phyloP scores from a whole-genome alignment of 2,797 vertebrate genomes.

The Lepidocolaptes lacrymiger region DNA sequence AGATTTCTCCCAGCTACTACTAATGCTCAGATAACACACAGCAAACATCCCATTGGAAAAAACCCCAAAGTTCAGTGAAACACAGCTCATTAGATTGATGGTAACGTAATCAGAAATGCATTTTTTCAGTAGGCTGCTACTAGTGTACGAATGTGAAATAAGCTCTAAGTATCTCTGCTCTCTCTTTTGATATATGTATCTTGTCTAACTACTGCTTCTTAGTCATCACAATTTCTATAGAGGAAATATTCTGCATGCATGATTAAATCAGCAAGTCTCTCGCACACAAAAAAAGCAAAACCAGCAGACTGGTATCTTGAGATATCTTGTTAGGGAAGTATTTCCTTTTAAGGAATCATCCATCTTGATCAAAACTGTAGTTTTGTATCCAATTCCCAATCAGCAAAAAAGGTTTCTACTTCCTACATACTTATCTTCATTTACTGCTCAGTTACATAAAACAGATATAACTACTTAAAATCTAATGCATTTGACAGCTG shows the following conservation, averaged over 20 bases:
- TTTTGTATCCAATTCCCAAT: background rate
- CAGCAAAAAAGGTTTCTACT: background rate
- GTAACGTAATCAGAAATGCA: background rate
- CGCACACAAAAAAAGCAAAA: background rate
- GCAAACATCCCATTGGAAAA: background rate
- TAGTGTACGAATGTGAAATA: background rate
- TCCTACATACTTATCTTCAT: background rate
- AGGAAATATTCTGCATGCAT: slow-evolving; percentile 10
- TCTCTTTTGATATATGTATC: slow-evolving; percentile 5
- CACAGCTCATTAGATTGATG: background rate
- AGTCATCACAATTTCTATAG: background rate
- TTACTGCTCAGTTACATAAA: background rate
- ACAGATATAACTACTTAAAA: background rate
- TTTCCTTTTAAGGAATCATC: slow-evolving; percentile 2
- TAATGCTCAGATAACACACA: background rate
- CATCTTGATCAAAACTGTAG: background rate
- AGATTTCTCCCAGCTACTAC: background rate
- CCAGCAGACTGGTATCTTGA: background rate
- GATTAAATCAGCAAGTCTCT: slow-evolving; percentile 29
- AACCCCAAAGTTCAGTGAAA: background rate
- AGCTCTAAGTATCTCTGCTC: background rate
- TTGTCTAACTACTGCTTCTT: slow-evolving; percentile 2
- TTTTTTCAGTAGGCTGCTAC: background rate
- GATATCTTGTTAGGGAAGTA: background rate
- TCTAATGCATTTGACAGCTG: background rate